Percentiles rank a stretch among this genome's conserved stretches.
Conservation (phyloP, 2,797 vertebrate genomes). For the Thaleichthys pacificus region DNA sequence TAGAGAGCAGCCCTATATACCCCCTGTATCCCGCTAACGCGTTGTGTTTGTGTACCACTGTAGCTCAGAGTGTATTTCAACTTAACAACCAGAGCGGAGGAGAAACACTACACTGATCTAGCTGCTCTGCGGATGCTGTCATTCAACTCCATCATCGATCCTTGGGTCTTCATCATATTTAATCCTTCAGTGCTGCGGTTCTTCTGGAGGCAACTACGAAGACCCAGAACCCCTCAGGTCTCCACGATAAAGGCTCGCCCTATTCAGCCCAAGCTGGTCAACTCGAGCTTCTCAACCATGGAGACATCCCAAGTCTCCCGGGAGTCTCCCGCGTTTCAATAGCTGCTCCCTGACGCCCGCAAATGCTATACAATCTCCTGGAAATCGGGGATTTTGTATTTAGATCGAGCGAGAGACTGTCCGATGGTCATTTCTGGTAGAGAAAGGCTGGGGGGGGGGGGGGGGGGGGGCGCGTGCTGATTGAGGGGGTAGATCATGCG, state of each 20-base stretch:
- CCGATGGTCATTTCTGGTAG: too few relatives aligned
- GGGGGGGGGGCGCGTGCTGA: too few relatives aligned
- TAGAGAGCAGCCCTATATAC: too few relatives aligned
- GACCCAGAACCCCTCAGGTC: not conserved
- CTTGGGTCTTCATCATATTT: constrained; percentile 85
- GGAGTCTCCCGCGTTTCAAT: too few relatives aligned
- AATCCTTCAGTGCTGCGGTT: constrained; percentile 75
- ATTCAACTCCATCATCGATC: constrained; percentile 83
- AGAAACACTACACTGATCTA: constrained; percentile 52
- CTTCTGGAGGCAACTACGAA: constrained; percentile 63
- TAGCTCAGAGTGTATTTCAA: constrained; percentile 79
- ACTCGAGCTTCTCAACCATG: not conserved
- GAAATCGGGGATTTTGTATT: too few relatives aligned
- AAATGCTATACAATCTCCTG: too few relatives aligned
- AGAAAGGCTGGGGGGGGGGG: too few relatives aligned
- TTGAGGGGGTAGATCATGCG: too few relatives aligned
- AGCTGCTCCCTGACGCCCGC: too few relatives aligned
- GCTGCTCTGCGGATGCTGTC: constrained; percentile 77
- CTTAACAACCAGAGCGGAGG: not conserved
- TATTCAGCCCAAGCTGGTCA: not conserved
- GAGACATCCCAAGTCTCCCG: too few relatives aligned
- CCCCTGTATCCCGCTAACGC: too few relatives aligned
- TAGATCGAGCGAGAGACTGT: too few relatives aligned
- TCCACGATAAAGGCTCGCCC: not conserved
- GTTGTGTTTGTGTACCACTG: not conserved